Evolutionary conservation across 1,140 invertebrate genomes (phyloP).

Genomic region (Agraylea sexmaculata): DNA sequence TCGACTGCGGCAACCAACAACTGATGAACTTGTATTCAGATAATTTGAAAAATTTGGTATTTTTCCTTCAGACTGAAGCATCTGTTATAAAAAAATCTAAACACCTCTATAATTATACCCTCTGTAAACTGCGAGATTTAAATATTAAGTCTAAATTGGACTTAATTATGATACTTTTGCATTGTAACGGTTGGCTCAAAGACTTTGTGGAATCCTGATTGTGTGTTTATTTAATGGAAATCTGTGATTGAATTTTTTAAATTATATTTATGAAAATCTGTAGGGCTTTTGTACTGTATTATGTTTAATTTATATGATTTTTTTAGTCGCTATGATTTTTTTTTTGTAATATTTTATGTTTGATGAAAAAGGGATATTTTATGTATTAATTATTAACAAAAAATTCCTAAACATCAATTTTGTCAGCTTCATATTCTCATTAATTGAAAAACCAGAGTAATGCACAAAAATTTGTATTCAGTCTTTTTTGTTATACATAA

Average conservation of each 20-base stretch:
- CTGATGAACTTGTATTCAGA: conserved; percentile 4
- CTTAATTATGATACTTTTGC: conserved; percentile 4
- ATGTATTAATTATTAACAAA: no score
- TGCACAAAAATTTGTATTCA: not conserved
- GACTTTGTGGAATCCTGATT: not conserved
- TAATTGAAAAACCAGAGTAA: no score
- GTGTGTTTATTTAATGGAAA: not conserved
- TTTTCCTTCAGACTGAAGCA: conserved; percentile 5
- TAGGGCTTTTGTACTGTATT: no score
- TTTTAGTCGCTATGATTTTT: no score
- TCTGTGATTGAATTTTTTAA: not conserved
- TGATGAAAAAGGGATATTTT: no score
- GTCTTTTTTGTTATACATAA: not conserved
- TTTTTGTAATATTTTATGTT: no score
- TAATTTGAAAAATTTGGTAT: conserved; percentile 4
- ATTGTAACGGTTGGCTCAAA: conserved; percentile 3
- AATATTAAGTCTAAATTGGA: not conserved
- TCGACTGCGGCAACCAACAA: not conserved
- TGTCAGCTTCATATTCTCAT: no score
- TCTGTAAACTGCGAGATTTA: not conserved
- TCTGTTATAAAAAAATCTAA: not conserved
- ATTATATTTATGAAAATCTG: not conserved
- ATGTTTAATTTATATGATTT: no score
- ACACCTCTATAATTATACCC: conserved; percentile 4
- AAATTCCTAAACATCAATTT: no score